Evolutionary conservation across 1,140 invertebrate genomes (phyloP).

Genomic region (Pseudomyrmex cubaensis): DNA sequence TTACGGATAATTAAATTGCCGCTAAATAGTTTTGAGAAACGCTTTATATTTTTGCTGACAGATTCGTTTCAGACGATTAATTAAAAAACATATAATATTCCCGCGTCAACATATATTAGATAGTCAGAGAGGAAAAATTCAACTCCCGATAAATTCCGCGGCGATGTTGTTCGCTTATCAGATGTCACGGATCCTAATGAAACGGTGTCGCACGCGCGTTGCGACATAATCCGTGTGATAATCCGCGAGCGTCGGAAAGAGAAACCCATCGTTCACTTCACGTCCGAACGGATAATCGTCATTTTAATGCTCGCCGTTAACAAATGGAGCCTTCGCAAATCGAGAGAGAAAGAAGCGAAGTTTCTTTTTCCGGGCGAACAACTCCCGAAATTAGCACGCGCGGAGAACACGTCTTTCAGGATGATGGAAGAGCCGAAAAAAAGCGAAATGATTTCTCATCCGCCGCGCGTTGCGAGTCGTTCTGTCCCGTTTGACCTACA

Average conservation of each 20-base stretch:
- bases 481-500: slow-evolving; percentile 4
- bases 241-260: slow-evolving; percentile 25
- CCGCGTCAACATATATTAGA: too few relatives aligned
- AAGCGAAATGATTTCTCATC: slow-evolving; percentile 21
- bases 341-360: slow-evolving; percentile 12
- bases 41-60: slow-evolving; percentile 9
- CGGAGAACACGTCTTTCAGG: slow-evolving; percentile 40
- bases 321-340: slow-evolving; percentile 38
- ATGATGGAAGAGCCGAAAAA: slow-evolving; percentile 49
- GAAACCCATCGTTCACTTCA: slow-evolving; percentile 45
- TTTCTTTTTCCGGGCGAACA: slow-evolving; percentile 37
- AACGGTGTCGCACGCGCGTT: neutral
- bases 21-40: slow-evolving; percentile 6
- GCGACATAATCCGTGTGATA: slow-evolving; percentile 31
- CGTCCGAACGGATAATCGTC: slow-evolving; percentile 48
- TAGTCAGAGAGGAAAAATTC: neutral
- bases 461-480: neutral
- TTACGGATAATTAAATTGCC: slow-evolving; percentile 44
- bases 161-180: neutral
- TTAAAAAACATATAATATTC: slow-evolving; percentile 15
- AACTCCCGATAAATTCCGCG: neutral
- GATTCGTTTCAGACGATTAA: slow-evolving; percentile 8
- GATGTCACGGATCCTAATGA: neutral
- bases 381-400: slow-evolving; percentile 48
- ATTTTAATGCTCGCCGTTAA: slow-evolving; percentile 50